Percentiles rank a stretch among this genome's conserved stretches.
These are phyloP conservation scores for Aselliscus stoliczkanus DNA, from an alignment of 2,797 vertebrate species.

Conservation along the genomic window DNA sequence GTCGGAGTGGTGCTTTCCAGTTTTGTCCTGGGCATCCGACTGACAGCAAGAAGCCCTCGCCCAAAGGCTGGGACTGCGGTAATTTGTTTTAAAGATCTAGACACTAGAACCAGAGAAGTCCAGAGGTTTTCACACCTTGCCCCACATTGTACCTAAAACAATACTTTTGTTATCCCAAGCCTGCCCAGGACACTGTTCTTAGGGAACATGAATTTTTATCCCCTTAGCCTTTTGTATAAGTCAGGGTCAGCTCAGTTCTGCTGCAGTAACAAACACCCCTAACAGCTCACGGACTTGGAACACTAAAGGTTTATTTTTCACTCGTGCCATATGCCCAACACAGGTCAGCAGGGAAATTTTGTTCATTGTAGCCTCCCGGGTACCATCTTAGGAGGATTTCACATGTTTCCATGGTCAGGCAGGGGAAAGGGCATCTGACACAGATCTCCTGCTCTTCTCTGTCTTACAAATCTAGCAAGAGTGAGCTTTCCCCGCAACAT, in stretches of 20 bases:
- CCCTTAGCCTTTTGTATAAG: neutral
- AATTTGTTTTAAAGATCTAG: neutral
- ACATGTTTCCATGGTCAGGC: fast-evolving
- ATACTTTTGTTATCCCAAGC: neutral
- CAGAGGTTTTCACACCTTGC: neutral
- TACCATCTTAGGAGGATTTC: neutral
- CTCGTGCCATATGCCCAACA: fast-evolving
- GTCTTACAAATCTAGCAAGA: neutral
- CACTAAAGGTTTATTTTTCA: neutral
- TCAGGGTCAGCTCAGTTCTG: neutral
- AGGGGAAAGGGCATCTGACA: neutral
- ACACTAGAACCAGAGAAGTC: neutral
- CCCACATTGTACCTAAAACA: neutral
- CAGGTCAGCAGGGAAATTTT: too few species aligned
- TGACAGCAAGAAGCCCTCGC: neutral
- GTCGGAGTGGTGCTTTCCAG: neutral
- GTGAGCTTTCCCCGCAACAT: neutral
- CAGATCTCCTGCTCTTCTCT: neutral
- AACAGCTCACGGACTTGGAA: neutral
- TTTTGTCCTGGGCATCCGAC: neutral
- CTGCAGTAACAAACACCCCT: neutral
- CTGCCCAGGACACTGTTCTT: neutral
- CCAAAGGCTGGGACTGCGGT: neutral
- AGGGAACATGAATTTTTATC: neutral
- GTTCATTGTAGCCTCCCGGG: neutral